Base-by-base conservation (phyloP, 2,113 vertebrate genomes). In the Ascaphus truei region DNA sequence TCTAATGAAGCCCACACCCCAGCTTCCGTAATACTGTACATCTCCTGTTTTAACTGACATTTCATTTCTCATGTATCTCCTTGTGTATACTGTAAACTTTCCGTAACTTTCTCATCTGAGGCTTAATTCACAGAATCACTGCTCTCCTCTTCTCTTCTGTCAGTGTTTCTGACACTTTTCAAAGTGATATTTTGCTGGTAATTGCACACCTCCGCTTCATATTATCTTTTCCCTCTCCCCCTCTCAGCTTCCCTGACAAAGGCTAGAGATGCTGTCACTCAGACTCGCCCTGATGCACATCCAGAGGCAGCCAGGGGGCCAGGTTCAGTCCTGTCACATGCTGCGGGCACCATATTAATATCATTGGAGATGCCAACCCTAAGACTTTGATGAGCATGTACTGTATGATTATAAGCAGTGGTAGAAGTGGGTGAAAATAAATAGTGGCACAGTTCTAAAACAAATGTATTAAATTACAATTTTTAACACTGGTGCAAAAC, bases 161-260 rank as follows among this genome's bases (percentile, higher is more conserved):
- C 66, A 60, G 66, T 60, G 56, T 69, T 69, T 69, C 45, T 69
- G 66, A 69, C 66, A 69, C 66, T 69, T 68, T 60, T 51, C 66
- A 60, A 69, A 60, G 66, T 69, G 66, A 60, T 69, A 69, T 69
- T 69, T 69, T 69, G 15, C 45, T 69, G 45, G 56, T 69, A 69
- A 69, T 69, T 69, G 66, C 66, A 69, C 66, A 69, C 66, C 66
- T 69, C 66, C 30, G 56, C 66, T 69, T 51, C 56, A 52, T 13
- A 69, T 69, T 72, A 77, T 34, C 20, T 51, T 12, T 1, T 75
- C 74, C 72, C 57, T 11, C 18, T 7, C 1, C 23, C 1, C 25
- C 12, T 77, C 43, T 75, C 48, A 68, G 45, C 76, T 63, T 78
- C 76, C 16, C 43, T 81, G 76, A 73, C 33, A 69, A 79, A 81